A percentile compares a stretch with the other conserved stretches of the same genome.
These are phyloP conservation scores for Sebastes cheni DNA, from an alignment of 2,797 vertebrate species.

Conservation along the genomic window DNA sequence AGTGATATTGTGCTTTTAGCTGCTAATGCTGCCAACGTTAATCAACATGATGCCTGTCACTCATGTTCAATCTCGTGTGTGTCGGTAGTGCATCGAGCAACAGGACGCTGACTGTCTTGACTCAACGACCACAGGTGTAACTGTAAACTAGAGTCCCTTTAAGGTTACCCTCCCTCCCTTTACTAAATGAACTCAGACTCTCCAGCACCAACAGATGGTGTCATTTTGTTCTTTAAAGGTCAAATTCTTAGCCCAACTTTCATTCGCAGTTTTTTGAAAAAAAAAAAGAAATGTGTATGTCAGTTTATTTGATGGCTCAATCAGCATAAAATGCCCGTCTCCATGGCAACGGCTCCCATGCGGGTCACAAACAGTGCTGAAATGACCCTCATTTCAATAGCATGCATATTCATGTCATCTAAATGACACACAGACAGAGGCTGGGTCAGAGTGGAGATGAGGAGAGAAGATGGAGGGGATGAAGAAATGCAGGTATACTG, in stretches of 20 bases:
- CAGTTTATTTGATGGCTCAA: not conserved
- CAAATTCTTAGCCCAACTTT: not conserved
- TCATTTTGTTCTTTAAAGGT: not conserved
- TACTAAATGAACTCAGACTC: not conserved
- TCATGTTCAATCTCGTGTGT: too few species aligned
- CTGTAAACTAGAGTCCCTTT: too few species aligned
- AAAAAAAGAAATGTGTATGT: not conserved
- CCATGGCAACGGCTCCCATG: slow-evolving; percentile 46
- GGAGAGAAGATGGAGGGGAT: not conserved
- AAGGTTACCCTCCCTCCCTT: not conserved
- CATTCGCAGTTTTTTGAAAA: not conserved
- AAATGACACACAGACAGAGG: slow-evolving; percentile 1
- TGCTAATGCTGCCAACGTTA: too few species aligned
- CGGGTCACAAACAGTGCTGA: slow-evolving; percentile 9
- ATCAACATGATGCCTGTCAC: too few species aligned
- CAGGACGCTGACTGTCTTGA: too few species aligned
- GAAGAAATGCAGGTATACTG: not conserved
- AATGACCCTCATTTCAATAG: slow-evolving; percentile 46
- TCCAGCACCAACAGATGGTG: too few species aligned
- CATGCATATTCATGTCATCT: slow-evolving; percentile 56
- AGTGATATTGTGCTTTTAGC: too few species aligned
- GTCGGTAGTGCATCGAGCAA: too few species aligned
- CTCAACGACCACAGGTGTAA: too few species aligned
- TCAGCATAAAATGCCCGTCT: slow-evolving; percentile 1
- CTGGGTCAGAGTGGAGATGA: slow-evolving; percentile 28